Evolutionary conservation across 2,797 vertebrate species (phyloP).

Genomic region (Vespertilio murinus): DNA sequence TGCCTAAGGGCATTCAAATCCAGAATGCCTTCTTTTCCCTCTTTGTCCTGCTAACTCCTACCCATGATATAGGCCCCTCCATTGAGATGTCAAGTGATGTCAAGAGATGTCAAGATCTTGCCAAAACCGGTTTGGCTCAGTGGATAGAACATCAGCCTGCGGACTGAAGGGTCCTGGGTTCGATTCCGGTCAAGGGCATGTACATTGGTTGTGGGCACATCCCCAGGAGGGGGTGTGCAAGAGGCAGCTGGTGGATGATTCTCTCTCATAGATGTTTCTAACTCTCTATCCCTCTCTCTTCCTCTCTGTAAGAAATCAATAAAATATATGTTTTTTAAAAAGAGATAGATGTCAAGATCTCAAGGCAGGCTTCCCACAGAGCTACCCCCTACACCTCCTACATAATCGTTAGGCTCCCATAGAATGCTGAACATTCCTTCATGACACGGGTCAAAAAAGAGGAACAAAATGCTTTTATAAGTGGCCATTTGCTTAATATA

Average conservation of each 20-base stretch:
- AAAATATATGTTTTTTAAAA: no score
- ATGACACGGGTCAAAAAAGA: background rate
- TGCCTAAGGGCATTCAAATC: background rate
- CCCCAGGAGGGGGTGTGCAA: no score
- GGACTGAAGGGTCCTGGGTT: no score
- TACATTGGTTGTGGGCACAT: no score
- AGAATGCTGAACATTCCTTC: background rate
- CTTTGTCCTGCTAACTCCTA: background rate
- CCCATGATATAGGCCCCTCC: background rate
- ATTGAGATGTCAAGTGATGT: background rate
- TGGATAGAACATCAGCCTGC: no score
- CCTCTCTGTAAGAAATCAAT: no score
- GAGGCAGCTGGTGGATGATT: no score
- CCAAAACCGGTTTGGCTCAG: no score
- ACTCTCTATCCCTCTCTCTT: no score
- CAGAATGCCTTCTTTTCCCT: background rate
- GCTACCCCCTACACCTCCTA: accelerated
- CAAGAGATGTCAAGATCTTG: background rate
- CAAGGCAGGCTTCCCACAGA: background rate
- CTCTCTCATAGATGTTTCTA: no score
- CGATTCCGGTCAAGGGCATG: no score
- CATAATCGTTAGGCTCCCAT: background rate
- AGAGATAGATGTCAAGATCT: background rate
- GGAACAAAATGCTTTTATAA: background rate
- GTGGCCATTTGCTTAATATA: background rate